Base-by-base conservation (phyloP, 2,797 vertebrate species). In the Chaenodraco wilsoni region DNA sequence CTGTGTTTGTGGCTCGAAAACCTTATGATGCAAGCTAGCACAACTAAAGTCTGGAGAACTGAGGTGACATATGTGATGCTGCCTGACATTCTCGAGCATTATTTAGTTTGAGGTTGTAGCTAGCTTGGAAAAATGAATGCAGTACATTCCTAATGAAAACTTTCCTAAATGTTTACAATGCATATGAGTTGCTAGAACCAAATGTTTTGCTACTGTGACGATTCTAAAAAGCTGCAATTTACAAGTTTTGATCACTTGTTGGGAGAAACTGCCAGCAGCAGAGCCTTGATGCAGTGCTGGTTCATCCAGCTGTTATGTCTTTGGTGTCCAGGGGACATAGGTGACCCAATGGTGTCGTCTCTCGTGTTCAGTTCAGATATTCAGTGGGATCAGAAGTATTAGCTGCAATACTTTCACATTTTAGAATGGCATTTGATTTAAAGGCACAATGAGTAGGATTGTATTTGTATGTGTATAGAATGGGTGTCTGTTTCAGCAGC, bases 151-250 rank as follows among this genome's bases (percentile, higher is more conserved):
- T 64, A 56, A 75, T 44, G 19, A 76, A 74, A 82, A 8, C 5
- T 44, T 72, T 82, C 70, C 15, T 48, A 44, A 61, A 81, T 72
- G 88, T 92, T 91, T 88, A 91, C 85, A 84, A 43, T 65, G 45
- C 69, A 55, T 55, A 72, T 65, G 62, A 79, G 69, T 80, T 55
- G 33, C 54, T 81, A 13, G 49, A 84, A 85, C 81, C 83, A 87
- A 87, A 84, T 56, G 27, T 64, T 70, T 67, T 67, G 27, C 61
- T 69, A 33, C 21, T 65, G 23, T 65, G 17, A 49, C 13, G 10
- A 78, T 83, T 70, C 51, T 63, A 43, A 78, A 37, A 65, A 59
- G 56, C 59, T 37, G 61, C 27, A 23, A 61, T 23, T 50, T 54
- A 57, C 43, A 49, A 19, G 51, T 65, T 77, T 59, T 76, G 61